Evolutionary conservation across 2,888 invertebrate genomes (phyloP).

Genomic region (Dysmachus trigonus): DNA sequence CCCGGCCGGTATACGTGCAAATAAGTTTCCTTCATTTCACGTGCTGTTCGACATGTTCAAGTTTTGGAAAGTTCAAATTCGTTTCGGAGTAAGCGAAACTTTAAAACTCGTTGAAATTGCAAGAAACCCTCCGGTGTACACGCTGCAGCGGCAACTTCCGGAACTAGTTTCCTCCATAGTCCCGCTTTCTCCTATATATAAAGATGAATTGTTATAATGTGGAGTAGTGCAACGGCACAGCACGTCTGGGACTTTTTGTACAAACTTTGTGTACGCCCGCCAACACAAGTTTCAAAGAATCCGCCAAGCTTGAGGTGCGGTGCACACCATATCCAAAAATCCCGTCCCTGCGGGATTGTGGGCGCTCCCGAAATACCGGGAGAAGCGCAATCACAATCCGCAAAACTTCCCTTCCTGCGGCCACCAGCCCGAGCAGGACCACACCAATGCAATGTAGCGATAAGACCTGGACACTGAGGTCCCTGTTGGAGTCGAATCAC

Average conservation of each 20-base stretch:
- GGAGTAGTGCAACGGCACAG: not conserved
- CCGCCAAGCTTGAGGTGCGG: not conserved
- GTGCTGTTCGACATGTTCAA: slow-evolving; percentile 30
- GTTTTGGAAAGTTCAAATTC: slow-evolving; percentile 25
- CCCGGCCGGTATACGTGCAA: not conserved
- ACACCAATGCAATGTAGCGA: not conserved
- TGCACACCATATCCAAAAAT: not conserved
- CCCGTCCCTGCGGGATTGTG: not conserved
- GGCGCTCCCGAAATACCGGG: not conserved
- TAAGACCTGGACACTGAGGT: not conserved
- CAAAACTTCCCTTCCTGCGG: not conserved
- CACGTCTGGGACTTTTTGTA: not conserved
- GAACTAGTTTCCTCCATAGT: slow-evolving; percentile 1
- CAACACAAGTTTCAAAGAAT: slow-evolving; percentile 6
- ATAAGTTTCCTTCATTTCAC: slow-evolving; percentile 26
- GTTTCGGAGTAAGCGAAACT: slow-evolving; percentile 25
- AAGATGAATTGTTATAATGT: slow-evolving; percentile 21
- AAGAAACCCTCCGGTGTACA: slow-evolving; percentile 20
- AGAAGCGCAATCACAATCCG: not conserved
- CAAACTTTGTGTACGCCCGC: slow-evolving; percentile 8
- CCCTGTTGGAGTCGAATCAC: not conserved
- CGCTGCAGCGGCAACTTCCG: slow-evolving; percentile 15
- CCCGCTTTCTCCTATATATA: not conserved
- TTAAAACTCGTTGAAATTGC: slow-evolving; percentile 34
- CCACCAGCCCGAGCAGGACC: not conserved